phyloP scores from a whole-genome alignment of 2,888 invertebrate genomes.

The Harpalus rufipes region DNA sequence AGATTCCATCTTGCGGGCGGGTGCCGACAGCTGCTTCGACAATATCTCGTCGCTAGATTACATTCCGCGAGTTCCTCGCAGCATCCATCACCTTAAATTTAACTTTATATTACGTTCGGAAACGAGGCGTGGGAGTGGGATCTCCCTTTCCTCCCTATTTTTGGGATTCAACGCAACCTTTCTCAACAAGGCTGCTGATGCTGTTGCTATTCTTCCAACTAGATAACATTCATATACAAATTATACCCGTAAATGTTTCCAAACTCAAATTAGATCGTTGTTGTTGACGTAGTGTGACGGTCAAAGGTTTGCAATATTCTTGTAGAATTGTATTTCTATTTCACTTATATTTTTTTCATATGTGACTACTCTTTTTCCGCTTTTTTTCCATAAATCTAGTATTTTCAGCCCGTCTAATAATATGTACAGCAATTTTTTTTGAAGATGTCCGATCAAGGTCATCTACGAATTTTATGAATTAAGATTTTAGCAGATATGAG shows the following conservation, averaged over 20 bases:
- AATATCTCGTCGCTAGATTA: conserved; percentile 67
- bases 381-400: too few relatives aligned
- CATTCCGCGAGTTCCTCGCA: conserved; percentile 66
- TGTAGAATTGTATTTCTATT: too few relatives aligned
- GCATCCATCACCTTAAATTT: conserved; percentile 68
- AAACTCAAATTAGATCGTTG: not conserved
- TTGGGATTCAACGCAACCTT: conserved; percentile 6
- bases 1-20: conserved; percentile 66
- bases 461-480: too few relatives aligned
- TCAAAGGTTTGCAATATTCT: too few relatives aligned
- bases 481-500: too few relatives aligned
- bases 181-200: not conserved
- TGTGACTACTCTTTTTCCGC: too few relatives aligned
- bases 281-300: too few relatives aligned
- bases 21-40: conserved; percentile 67
- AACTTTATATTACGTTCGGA: conserved; percentile 67
- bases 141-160: conserved; percentile 19
- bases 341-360: too few relatives aligned
- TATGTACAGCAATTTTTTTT: too few relatives aligned
- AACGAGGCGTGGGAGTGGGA: conserved; percentile 39
- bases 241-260: not conserved
- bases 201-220: not conserved
- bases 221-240: conserved; percentile 26
- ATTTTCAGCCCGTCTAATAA: too few relatives aligned
- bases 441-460: too few relatives aligned